Base-by-base conservation (phyloP, 2,797 vertebrate species). In the Pseudotriccus pelzelni region DNA sequence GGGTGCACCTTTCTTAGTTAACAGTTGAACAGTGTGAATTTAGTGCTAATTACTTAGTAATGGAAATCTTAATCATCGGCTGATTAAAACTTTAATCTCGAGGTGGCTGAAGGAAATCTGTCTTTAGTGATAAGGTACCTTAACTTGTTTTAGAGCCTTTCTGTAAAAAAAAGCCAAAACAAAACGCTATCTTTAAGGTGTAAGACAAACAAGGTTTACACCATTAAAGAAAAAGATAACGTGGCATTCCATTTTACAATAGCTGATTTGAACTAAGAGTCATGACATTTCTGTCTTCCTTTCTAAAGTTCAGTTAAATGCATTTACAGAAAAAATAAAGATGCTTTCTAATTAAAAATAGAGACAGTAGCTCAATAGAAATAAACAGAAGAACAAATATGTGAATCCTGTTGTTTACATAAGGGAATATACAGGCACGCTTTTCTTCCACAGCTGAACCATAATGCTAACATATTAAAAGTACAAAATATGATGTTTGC, bases 1-100 rank as follows among this genome's bases (percentile, higher is more conserved):
- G 62, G 64, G 37, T 34, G 36, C 28, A 36, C 7, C 16, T 44
- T 59, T 36, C 16, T 37, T 25, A 50, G 59, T 79, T 75, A 85
- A 53, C 58, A 72, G 46, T 9, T 28, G 20, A 88, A 27, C 11
- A 7, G 52, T 56, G 66, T 12, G 34, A 90, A 80, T 60, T 87
- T 70, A 30, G 32, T 68, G 46, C 77, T 78, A 94, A 96, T 84
- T 87, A 64, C 50, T 84, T 72, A 47, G 50, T 81, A 88, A 73
- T 93, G 73, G 87, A 76, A 87, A 84, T 86, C 84, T 87, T 72
- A 75, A 89, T 96, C 56, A 9, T 41, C 0, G 2, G 14, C 68
- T 94, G 90, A 94, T 92, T 90, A 90, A 86, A 93, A 80, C 43
- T 69, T 66, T 59, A 84, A 47, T 74, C 83, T 87, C 67, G n/a